Evolutionary conservation across 2,888 invertebrate species (phyloP).

Genomic region (Drosophila kanekoi): DNA sequence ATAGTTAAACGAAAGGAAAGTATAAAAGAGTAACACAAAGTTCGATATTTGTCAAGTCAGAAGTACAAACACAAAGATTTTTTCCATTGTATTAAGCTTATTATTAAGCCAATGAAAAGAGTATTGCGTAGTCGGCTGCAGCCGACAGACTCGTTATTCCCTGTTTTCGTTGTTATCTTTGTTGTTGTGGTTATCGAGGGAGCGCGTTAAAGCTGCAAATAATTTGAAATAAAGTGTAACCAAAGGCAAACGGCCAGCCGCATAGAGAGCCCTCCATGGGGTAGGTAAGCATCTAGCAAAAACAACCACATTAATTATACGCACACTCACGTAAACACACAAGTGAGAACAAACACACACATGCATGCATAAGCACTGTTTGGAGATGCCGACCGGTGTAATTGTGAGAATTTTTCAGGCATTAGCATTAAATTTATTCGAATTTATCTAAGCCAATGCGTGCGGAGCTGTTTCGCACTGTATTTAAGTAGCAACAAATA

Average conservation of each 20-base stretch:
- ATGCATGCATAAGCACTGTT: neutral
- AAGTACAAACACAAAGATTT: too few relatives aligned
- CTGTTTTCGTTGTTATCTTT: slow-evolving; percentile 19
- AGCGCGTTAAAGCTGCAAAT: slow-evolving; percentile 64
- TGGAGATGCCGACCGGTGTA: neutral
- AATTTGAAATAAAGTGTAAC: slow-evolving; percentile 70
- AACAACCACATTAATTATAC: slow-evolving; percentile 68
- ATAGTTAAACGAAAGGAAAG: too few relatives aligned
- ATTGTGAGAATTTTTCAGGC: slow-evolving; percentile 31
- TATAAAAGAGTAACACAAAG: too few relatives aligned
- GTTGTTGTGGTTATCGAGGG: slow-evolving; percentile 19
- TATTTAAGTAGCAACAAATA: neutral
- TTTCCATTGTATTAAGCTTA: neutral
- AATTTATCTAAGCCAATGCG: slow-evolving; percentile 44
- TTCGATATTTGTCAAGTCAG: too few relatives aligned
- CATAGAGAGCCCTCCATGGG: slow-evolving; percentile 14
- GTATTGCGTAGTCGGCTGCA: neutral
- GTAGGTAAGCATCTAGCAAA: slow-evolving; percentile 30
- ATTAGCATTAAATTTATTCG: slow-evolving; percentile 69
- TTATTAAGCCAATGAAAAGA: neutral
- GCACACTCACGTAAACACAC: slow-evolving; percentile 34
- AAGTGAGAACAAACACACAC: neutral
- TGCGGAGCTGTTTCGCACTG: neutral
- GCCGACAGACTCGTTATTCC: neutral
- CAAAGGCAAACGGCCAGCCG: slow-evolving; percentile 52